phyloP scores from a whole-genome alignment of 1,140 invertebrate genomes.

The Ctenoplectra terminalis region DNA sequence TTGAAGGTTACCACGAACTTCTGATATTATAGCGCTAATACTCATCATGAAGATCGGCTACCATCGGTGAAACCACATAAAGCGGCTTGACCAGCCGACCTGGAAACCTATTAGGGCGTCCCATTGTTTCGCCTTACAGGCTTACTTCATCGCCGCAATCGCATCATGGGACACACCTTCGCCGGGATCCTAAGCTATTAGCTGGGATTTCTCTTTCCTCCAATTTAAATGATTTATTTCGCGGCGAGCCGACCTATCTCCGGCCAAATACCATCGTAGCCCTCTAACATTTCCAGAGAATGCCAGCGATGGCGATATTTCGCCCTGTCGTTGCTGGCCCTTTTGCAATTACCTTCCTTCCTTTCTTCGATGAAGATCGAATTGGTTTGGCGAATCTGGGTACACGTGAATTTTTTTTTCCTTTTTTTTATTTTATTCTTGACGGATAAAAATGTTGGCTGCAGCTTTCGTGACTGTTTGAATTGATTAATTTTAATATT shows the following conservation, averaged over 20 bases:
- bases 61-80: constrained; percentile 52
- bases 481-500: too few relatives aligned
- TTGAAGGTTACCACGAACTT: constrained; percentile 37
- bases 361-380: not conserved
- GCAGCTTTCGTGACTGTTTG: too few relatives aligned
- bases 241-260: constrained; percentile 43
- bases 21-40: constrained; percentile 42
- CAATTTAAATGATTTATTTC: constrained; percentile 72
- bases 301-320: constrained; percentile 1
- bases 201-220: constrained; percentile 64
- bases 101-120: constrained; percentile 64
- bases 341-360: not conserved
- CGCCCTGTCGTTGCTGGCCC: not conserved
- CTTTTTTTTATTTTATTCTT: not conserved
- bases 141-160: constrained; percentile 72
- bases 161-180: constrained; percentile 58
- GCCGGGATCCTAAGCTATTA: constrained; percentile 59
- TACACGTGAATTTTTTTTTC: too few relatives aligned
- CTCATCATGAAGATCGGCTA: constrained; percentile 40
- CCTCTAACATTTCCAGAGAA: constrained; percentile 27
- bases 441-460: too few relatives aligned
- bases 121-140: constrained; percentile 68
- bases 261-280: constrained; percentile 38
- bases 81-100: constrained; percentile 55
- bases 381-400: not conserved